Evolutionary conservation across 2,797 vertebrate species (phyloP), one percentile per base, ranked within the genome.

Genomic region (Trachops cirrhosus): DNA sequence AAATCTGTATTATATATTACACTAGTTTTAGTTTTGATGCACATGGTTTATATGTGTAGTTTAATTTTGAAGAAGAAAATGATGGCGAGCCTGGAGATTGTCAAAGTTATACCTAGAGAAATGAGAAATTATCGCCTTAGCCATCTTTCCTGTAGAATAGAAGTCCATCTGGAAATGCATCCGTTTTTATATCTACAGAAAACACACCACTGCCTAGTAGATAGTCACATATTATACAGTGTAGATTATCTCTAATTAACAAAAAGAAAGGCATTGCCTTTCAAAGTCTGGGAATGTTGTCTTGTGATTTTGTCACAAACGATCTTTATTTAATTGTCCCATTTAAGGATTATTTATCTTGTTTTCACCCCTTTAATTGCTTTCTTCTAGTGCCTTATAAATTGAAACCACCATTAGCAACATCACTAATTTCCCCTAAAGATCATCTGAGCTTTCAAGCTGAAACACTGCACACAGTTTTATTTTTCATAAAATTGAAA

Each of bases 271-370:
- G 71, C 94, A 97, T 95, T 62, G 78, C 52, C 85, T 97, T 97
- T 96, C 78, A 93, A 87, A 95, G 88, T 95, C 96, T 97, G 86
- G 67, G 89, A 94, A 67, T 88, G 59, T 94, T 75, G 84, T 97
- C 85, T 96, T 70, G 26, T 97, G 94, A 97, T 97, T 97, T 97
- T 96, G 85, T 94, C 78, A 22, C 46, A 97, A 97, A 64, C 97
- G 93, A 98, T 97, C 91, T 73, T 95, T 98, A 97, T 97, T 97
- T 98, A 98, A 98, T 98, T 97, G 92, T 97, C 97, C 71, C 80
- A 94, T 94, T 97, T 95, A 84, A 97, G 94, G 52, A 96, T 97
- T 98, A 97, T 97, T 98, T 98, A 97, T 97, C 88, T 97, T 96
- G 94, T 95, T 93, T 97, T 71, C 2, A 14, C 77, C 32, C 85